Evolutionary conservation across 2,888 invertebrate species (phyloP).

Genomic region (Tetranychus truncatus): DNA sequence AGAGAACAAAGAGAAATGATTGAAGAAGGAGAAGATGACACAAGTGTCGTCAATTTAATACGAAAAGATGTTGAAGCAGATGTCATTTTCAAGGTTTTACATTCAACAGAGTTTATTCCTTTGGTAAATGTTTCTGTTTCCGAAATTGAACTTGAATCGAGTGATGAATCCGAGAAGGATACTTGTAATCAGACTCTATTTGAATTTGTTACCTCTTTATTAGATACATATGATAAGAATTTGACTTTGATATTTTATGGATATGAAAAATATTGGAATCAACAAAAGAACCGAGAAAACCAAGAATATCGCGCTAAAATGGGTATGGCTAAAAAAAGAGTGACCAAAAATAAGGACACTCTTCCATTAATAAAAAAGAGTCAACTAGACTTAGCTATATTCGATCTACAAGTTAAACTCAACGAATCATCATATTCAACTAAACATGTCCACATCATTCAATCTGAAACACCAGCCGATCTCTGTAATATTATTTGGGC

Average conservation of each 20-base stretch:
- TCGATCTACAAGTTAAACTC: not conserved
- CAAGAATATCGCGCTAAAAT: not conserved
- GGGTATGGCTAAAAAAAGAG: not conserved
- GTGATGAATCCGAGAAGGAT: not conserved
- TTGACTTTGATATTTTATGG: not conserved
- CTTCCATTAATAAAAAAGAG: not conserved
- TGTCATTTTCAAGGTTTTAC: not conserved
- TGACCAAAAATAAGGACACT: not conserved
- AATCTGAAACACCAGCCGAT: not conserved
- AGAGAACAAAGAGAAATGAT: not conserved
- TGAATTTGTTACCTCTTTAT: not conserved
- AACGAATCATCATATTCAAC: not conserved
- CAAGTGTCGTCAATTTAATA: not conserved
- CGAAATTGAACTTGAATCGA: not conserved
- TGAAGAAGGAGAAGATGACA: not conserved
- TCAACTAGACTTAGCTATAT: not conserved
- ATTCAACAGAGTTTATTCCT: not conserved
- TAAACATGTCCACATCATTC: not conserved
- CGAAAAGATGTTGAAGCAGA: not conserved
- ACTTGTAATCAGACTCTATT: not conserved
- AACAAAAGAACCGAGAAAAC: not conserved
- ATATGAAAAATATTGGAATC: not conserved
- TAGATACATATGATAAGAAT: not conserved
- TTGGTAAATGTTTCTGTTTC: not conserved
- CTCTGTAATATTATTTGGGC: constrained; percentile 1